A percentile compares a stretch with the other conserved stretches of the same genome.
Evolutionary conservation across 2,888 invertebrate species (phyloP).

Genomic region (Ichneumoninae sp.): DNA sequence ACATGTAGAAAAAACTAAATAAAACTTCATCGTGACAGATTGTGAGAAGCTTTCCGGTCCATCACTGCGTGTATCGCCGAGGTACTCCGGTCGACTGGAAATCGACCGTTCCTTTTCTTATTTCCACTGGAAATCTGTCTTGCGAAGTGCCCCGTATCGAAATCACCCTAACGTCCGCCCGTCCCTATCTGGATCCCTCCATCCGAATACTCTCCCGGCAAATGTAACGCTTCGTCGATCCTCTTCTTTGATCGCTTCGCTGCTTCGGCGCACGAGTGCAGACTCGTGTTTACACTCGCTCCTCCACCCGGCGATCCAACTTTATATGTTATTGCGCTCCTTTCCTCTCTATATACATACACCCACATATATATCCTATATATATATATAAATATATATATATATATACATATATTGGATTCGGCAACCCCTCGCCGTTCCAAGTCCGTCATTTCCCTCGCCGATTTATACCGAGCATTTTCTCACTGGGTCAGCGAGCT

Average conservation of each 20-base stretch:
- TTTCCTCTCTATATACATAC: background rate
- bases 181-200: constrained; percentile 44
- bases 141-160: constrained; percentile 48
- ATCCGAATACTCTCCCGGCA: background rate
- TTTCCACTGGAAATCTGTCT: constrained; percentile 46
- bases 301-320: constrained; percentile 55
- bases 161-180: constrained; percentile 35
- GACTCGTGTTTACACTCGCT: constrained; percentile 77
- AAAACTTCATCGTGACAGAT: constrained; percentile 7
- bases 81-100: constrained; percentile 68
- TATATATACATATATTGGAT: background rate
- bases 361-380: background rate
- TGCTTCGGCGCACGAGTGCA: constrained; percentile 72
- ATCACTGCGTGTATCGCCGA: constrained; percentile 57
- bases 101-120: constrained; percentile 67
- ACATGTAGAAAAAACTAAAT: constrained; percentile 16
- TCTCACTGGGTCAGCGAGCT: constrained; percentile 55
- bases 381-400: too few species aligned
- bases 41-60: constrained; percentile 3
- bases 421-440: background rate
- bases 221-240: constrained; percentile 39
- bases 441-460: background rate
- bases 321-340: constrained; percentile 38
- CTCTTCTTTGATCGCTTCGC: constrained; percentile 65
- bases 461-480: constrained; percentile 54